Evolutionary conservation across 2,888 invertebrate species (phyloP).

Genomic region (Acrobasis consociella): DNA sequence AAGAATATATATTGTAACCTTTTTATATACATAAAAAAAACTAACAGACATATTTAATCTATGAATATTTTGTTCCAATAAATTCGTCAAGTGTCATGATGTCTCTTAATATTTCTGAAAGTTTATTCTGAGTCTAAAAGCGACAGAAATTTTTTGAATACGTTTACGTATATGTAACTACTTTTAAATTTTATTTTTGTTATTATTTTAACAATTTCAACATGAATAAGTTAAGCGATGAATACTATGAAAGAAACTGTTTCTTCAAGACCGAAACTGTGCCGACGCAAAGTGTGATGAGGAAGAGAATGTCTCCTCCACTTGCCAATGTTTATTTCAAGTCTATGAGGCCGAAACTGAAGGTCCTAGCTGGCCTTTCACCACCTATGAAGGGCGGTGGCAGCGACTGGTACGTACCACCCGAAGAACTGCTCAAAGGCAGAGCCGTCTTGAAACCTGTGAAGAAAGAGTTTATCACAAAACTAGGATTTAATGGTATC

Average conservation of each 20-base stretch:
- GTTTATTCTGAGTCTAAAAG: too few relatives aligned
- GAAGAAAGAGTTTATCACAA: constrained; percentile 48
- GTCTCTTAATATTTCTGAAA: background rate
- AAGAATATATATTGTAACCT: background rate
- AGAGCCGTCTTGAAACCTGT: constrained; percentile 60
- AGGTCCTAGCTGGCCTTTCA: constrained; percentile 65
- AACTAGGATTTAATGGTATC: constrained; percentile 59
- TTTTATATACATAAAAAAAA: background rate
- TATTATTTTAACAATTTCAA: background rate
- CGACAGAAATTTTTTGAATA: background rate
- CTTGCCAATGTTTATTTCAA: constrained; percentile 70
- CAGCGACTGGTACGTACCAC: constrained; percentile 64
- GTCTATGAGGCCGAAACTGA: constrained; percentile 61
- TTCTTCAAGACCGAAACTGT: constrained; percentile 62
- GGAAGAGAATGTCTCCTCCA: constrained; percentile 56
- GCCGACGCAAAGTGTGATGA: constrained; percentile 66
- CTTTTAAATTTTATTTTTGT: constrained; percentile 13
- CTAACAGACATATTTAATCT: background rate
- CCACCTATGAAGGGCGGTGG: constrained; percentile 70
- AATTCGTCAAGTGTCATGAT: constrained; percentile 16
- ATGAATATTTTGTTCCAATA: background rate
- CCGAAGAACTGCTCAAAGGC: constrained; percentile 57
- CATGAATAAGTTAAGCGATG: constrained; percentile 55
- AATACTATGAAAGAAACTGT: constrained; percentile 63
- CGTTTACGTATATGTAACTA: background rate